These are phyloP conservation scores for Spheniscus mendiculus DNA, from an alignment of 2,113 vertebrate species.

Conservation along the genomic window DNA sequence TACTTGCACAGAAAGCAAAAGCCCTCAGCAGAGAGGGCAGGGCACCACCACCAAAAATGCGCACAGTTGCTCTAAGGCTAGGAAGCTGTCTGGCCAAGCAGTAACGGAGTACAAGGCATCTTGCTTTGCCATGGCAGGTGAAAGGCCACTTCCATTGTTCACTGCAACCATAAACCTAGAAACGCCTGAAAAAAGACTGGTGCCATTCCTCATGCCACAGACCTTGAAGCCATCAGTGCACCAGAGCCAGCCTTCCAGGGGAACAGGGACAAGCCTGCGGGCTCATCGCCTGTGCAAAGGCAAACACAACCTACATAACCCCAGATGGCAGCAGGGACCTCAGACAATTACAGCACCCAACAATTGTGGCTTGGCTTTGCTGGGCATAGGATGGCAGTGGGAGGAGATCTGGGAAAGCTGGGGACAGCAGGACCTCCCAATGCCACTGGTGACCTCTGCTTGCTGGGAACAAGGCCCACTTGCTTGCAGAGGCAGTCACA, in stretches of 20 bases:
- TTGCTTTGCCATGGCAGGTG: not conserved
- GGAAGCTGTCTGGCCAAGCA: not conserved
- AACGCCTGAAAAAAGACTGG: not conserved
- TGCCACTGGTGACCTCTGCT: not conserved
- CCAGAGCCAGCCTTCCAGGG: not conserved
- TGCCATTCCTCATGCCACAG: not conserved
- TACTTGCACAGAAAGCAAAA: not conserved
- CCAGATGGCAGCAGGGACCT: not conserved
- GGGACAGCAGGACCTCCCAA: not conserved
- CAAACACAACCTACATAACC: not conserved
- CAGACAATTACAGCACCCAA: not conserved
- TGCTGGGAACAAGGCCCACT: not conserved
- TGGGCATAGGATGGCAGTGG: not conserved
- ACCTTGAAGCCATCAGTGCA: not conserved
- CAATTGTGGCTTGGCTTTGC: not conserved
- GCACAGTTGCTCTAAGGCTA: not conserved
- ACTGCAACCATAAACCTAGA: not conserved
- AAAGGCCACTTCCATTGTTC: not conserved
- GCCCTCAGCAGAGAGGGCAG: not conserved
- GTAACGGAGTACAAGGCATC: not conserved
- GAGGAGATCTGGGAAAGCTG: not conserved
- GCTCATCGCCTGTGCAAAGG: fast-evolving
- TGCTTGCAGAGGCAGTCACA: not conserved
- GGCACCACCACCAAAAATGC: not conserved
- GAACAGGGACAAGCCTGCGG: not conserved